phyloP scores from a whole-genome alignment of 2,113 vertebrate genomes.

The Gobio gobio region DNA sequence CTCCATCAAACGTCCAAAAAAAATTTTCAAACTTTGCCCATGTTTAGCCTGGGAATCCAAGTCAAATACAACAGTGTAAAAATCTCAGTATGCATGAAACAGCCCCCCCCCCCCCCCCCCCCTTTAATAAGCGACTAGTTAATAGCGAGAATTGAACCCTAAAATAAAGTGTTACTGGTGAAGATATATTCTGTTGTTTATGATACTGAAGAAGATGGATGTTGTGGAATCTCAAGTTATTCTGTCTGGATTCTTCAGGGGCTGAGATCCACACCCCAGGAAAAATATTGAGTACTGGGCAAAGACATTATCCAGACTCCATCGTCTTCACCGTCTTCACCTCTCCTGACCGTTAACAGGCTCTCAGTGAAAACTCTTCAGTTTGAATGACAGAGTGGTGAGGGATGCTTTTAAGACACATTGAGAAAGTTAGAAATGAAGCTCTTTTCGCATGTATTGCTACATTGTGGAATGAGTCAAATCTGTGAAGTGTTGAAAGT shows the following conservation, averaged over 20 bases:
- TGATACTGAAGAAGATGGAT: slow-evolving; percentile 2
- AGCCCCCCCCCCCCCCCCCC: too few species aligned
- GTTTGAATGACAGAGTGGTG: slow-evolving; percentile 33
- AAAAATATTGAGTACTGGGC: background rate
- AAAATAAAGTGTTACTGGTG: background rate
- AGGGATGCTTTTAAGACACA: slow-evolving; percentile 30
- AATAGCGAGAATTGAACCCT: too few species aligned
- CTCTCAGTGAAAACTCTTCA: slow-evolving; percentile 41
- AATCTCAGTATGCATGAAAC: too few species aligned
- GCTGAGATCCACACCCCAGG: background rate
- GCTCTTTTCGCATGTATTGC: background rate
- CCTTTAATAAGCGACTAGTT: too few species aligned
- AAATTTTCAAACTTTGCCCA: too few species aligned
- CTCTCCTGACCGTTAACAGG: slow-evolving; percentile 29
- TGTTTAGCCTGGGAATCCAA: too few species aligned
- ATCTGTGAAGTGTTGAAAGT: background rate
- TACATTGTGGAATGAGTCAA: background rate
- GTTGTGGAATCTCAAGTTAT: background rate
- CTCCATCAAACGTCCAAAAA: too few species aligned
- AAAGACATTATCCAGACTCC: slow-evolving; percentile 34
- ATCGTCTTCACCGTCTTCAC: background rate
- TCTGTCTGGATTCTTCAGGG: background rate
- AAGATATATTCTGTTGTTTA: background rate
- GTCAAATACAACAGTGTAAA: too few species aligned
- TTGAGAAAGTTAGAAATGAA: slow-evolving; percentile 9